Evolutionary conservation across 2,113 vertebrate genomes (phyloP).

Genomic region (Phalacrocorax pelagicus): DNA sequence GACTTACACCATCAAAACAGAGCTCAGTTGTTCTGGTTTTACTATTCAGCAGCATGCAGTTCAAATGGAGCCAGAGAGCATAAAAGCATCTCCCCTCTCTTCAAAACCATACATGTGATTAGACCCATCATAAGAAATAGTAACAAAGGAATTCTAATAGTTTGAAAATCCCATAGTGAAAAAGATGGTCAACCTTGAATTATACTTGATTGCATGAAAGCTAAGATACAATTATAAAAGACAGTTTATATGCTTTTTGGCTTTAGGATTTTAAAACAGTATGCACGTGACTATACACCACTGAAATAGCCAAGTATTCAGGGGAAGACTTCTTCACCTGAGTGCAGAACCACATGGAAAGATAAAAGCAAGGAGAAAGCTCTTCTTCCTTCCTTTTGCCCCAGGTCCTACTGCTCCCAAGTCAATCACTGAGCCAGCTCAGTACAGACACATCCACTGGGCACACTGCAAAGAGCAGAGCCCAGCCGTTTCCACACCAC

Average conservation of each 20-base stretch:
- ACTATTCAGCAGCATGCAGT: not conserved
- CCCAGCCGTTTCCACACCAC: fast-evolving
- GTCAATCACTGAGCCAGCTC: not conserved
- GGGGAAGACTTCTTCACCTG: not conserved
- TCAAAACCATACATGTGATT: not conserved
- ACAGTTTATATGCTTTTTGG: not conserved
- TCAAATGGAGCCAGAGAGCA: not conserved
- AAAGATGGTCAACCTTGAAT: not conserved
- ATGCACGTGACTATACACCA: not conserved
- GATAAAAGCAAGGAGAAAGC: not conserved
- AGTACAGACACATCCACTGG: not conserved
- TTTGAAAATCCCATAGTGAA: not conserved
- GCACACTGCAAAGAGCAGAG: fast-evolving
- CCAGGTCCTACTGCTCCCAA: not conserved
- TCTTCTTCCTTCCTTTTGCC: not conserved
- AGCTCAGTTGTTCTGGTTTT: not conserved
- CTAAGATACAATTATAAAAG: not conserved
- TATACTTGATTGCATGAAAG: not conserved
- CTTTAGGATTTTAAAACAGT: not conserved
- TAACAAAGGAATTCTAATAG: not conserved
- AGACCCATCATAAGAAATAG: not conserved
- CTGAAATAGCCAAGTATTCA: not conserved
- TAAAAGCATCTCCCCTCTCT: not conserved
- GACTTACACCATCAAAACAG: not conserved
- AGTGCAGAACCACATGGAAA: not conserved